Evolutionary conservation across 1,140 invertebrate genomes (phyloP), one percentile per base, ranked within the genome.

Genomic region (Heliconius eleuchia): DNA sequence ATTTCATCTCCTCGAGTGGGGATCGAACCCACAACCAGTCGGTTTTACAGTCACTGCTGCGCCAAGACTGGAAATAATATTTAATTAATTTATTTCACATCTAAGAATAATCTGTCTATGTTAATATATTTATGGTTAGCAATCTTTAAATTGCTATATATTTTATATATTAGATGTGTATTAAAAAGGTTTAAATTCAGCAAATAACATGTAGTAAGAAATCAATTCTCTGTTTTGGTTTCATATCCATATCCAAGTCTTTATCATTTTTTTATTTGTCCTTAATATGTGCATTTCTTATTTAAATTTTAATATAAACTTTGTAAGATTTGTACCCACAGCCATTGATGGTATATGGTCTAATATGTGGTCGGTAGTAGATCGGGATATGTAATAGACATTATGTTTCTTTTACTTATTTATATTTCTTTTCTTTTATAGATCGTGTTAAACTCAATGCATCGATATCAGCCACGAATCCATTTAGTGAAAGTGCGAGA

Each of bases 401-500:
- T 30, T 27, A 7, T 66, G 23, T 66, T 57, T 30, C 23, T 60
- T 60, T n/a, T 60, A 60, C 23, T 60, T 60, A 66, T 66, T 30
- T 30, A 30, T 30, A 16, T 27, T 66, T 66, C 19, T 77, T 66
- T 81, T 80, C 52, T 79, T 85, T 95, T 95, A 50, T 96, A 99
- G 99, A 98, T 99, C 87, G 98, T 99, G 50, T 95, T 99, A 42
- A 99, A 99, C 94, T 99, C 99, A 8, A 99, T 99, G 99, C 99
- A 99, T 95, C 98, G 99, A 93, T 99, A 99, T 94, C 99, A 99
- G 88, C 99, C 99, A 2, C 95, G 99, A 60, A 98, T 99, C 87
- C 99, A 99, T 91, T 95, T 99, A 86, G 97, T 98, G 42, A 95
- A 97, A 90, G 86, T 94, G 55, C 85, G 94, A 0, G 94, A 95